Evolutionary conservation across 2,113 vertebrate species (phyloP).

Genomic region (Brachypodius melanocephalos): DNA sequence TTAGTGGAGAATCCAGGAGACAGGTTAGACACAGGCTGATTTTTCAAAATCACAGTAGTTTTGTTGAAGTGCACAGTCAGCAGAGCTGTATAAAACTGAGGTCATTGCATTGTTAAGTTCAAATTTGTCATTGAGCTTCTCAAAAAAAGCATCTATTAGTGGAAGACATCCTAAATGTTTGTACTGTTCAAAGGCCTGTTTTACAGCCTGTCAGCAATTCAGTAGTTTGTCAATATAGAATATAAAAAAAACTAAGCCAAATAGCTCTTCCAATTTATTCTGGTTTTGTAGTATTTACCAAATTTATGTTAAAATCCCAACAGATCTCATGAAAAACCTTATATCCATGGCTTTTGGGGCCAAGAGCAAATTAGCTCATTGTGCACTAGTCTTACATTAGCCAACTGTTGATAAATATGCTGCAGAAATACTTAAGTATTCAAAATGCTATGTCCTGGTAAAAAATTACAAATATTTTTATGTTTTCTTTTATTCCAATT

Average conservation of each 20-base stretch:
- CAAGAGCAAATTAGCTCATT: not conserved
- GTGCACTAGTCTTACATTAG: not conserved
- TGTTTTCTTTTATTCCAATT: not conserved
- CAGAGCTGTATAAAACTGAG: not conserved
- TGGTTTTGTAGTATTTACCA: not conserved
- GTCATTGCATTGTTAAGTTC: not conserved
- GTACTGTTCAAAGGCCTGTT: not conserved
- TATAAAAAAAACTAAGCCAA: not conserved
- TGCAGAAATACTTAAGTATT: not conserved
- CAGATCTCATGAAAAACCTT: not conserved
- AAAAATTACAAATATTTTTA: not conserved
- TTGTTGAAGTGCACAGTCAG: not conserved
- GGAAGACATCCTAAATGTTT: not conserved
- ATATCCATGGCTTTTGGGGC: not conserved
- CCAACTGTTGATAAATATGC: not conserved
- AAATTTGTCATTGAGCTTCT: conserved; percentile 1
- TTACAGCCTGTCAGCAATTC: not conserved
- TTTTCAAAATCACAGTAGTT: not conserved
- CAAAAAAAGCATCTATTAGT: not conserved
- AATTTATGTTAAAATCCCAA: not conserved
- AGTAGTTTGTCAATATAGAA: not conserved
- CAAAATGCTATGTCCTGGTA: not conserved
- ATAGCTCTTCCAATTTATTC: not conserved
- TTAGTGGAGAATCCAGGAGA: not conserved
- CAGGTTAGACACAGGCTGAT: not conserved